Conservation (phyloP, 2,888 invertebrate species). For the Gisinianus flammeolus region DNA sequence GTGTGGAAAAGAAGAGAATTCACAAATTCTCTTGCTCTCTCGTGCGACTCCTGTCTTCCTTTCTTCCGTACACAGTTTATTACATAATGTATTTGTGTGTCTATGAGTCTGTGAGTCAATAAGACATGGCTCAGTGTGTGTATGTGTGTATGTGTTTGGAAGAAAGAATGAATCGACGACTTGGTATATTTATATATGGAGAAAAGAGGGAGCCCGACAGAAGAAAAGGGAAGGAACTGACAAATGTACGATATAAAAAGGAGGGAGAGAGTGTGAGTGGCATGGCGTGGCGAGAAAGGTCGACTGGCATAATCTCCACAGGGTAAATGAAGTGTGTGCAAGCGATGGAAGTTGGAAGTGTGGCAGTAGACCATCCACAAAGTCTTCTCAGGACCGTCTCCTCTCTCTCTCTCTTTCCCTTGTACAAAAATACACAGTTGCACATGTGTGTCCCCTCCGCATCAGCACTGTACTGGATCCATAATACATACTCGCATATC, state of each 20-base stretch:
- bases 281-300: not conserved
- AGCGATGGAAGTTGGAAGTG: not conserved
- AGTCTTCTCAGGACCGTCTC: not conserved
- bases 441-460: not conserved
- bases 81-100: conserved; percentile 21
- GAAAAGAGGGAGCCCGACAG: too few species aligned
- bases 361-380: not conserved
- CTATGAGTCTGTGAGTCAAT: conserved; percentile 15
- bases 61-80: not conserved
- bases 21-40: not conserved
- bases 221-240: not conserved
- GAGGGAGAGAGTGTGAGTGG: not conserved
- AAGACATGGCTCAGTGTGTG: too few species aligned
- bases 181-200: too few species aligned
- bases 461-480: not conserved
- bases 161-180: too few species aligned
- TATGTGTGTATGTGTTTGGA: too few species aligned
- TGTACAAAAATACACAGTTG: not conserved
- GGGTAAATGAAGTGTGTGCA: not conserved
- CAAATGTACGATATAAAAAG: not conserved
- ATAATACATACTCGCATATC: not conserved
- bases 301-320: not conserved
- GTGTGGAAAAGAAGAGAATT: not conserved
- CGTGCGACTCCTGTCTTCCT: not conserved
- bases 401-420: not conserved